Percentiles rank a stretch among this genome's conserved stretches.
Evolutionary conservation across 2,113 vertebrate species (phyloP).

Genomic region (Macquaria australasica): DNA sequence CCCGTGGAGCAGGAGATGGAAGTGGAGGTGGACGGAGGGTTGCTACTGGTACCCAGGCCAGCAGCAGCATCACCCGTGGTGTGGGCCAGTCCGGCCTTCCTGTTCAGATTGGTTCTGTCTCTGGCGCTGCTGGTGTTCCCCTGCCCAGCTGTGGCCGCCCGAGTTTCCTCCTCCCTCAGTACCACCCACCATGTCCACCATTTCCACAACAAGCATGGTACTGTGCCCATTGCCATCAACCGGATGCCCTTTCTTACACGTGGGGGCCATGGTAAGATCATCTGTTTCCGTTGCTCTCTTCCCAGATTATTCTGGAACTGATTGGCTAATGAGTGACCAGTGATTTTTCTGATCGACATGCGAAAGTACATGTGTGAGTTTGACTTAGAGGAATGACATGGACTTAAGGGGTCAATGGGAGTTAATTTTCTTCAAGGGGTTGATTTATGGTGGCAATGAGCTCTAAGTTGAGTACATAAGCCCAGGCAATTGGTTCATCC

Average conservation of each 20-base stretch:
- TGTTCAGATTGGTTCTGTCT: conserved; percentile 84
- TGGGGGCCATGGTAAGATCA: conserved; percentile 91
- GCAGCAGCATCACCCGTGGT: conserved; percentile 66
- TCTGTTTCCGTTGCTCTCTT: conserved; percentile 3
- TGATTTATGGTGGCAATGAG: conserved; percentile 51
- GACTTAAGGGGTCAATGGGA: conserved; percentile 33
- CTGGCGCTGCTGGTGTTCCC: conserved; percentile 84
- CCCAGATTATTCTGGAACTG: neutral
- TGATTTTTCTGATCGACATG: neutral
- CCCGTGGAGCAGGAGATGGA: conserved; percentile 74
- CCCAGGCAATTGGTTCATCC: conserved; percentile 57
- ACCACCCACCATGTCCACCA: conserved; percentile 96
- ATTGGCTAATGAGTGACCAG: neutral
- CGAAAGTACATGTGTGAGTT: conserved; percentile 11
- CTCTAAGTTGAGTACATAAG: conserved; percentile 52
- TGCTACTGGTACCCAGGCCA: conserved; percentile 70
- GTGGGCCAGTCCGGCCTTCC: conserved; percentile 80
- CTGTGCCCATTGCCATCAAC: conserved; percentile 96
- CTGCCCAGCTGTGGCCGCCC: conserved; percentile 86
- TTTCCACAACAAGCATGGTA: conserved; percentile 95
- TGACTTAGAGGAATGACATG: conserved; percentile 18
- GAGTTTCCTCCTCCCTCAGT: conserved; percentile 95
- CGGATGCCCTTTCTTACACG: conserved; percentile 94
- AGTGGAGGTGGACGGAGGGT: conserved; percentile 75
- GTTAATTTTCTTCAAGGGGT: conserved; percentile 56